Conservation (phyloP, 2,113 vertebrate genomes). For the Sinocyclocheilus anshuiensis region DNA sequence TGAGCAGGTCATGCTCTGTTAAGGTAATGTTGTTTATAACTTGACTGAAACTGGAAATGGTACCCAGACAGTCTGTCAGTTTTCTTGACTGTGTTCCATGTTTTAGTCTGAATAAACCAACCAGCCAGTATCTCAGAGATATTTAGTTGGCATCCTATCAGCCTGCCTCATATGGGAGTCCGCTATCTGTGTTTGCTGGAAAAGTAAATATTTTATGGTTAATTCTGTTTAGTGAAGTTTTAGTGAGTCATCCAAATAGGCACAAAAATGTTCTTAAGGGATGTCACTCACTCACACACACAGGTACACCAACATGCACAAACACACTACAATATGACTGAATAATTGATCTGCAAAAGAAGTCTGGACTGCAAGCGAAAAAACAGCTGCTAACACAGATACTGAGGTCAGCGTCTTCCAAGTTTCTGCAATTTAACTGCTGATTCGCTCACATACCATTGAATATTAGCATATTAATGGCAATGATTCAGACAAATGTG, state of each 20-base stretch:
- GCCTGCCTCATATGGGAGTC: background rate
- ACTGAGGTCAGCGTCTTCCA: slow-evolving; percentile 10
- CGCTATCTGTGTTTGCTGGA: slow-evolving; percentile 26
- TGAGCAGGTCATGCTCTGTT: slow-evolving; percentile 1
- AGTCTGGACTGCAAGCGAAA: background rate
- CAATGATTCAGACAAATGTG: slow-evolving; percentile 8
- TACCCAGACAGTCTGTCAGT: slow-evolving; percentile 46
- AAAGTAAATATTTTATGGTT: slow-evolving; percentile 44
- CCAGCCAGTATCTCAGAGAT: slow-evolving; percentile 36
- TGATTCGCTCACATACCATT: background rate
- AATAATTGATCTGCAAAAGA: slow-evolving; percentile 4
- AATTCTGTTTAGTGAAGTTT: slow-evolving; percentile 34
- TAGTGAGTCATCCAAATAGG: background rate
- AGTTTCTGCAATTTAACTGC: background rate
- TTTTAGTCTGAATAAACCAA: slow-evolving; percentile 28
- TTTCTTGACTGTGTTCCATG: slow-evolving; percentile 40
- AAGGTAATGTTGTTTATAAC: slow-evolving; percentile 37
- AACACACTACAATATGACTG: background rate
- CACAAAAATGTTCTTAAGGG: background rate
- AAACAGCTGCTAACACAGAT: background rate
- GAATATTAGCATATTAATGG: background rate
- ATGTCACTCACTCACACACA: background rate
- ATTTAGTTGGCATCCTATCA: slow-evolving; percentile 32
- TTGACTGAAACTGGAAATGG: slow-evolving; percentile 32
- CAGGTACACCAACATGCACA: background rate